Evolutionary conservation across 2,888 invertebrate genomes (phyloP), one percentile per base, ranked within the genome.

Genomic region (Callinectes sapidus): DNA sequence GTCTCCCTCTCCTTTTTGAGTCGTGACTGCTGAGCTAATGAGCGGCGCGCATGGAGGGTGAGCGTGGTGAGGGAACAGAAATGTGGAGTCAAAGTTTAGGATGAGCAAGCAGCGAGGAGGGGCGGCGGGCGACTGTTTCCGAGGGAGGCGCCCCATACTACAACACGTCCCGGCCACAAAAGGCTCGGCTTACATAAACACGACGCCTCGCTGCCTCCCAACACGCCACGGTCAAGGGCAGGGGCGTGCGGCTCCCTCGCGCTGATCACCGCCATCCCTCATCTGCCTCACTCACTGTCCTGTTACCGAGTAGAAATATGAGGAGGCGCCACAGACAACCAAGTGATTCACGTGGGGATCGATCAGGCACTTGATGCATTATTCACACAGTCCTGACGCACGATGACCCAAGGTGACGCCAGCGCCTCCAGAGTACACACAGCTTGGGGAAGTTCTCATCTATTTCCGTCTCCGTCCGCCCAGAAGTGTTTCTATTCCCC

Each of bases 241-340:
- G 71, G 81, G 81, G 81, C 81, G 81, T 16, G 35, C 18, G 81
- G 81, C 81, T 81, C 81, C 81, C 81, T 32, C 81, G 28, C 71
- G 81, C 81, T 81, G 81, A 81, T 81, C 81, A 81, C 81, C 81
- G 35, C 81, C 81, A 81, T 81, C 81, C 32, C 35, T 81, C 81
- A 81, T 81, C 81, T 3, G 35, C 81, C 81, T 32, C 35, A 35
- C 81, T 35, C 81, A 81, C 81, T 81, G 81, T 81, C 81, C 81
- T 81, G 81, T 81, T 35, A 32, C 81, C 13, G 71, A 28, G 71
- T 3, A 71, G 71, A 71, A 71, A 71, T 71, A 71, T 71, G 71
- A 71, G 81, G 81, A 32, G 35, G 35, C 81, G 35, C 35, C 81
- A 81, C 81, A 81, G n/a, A 77, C 81, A 81, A 35, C 35, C 35